Base-by-base conservation (phyloP, 2,888 invertebrate genomes). In the Troides helena region DNA sequence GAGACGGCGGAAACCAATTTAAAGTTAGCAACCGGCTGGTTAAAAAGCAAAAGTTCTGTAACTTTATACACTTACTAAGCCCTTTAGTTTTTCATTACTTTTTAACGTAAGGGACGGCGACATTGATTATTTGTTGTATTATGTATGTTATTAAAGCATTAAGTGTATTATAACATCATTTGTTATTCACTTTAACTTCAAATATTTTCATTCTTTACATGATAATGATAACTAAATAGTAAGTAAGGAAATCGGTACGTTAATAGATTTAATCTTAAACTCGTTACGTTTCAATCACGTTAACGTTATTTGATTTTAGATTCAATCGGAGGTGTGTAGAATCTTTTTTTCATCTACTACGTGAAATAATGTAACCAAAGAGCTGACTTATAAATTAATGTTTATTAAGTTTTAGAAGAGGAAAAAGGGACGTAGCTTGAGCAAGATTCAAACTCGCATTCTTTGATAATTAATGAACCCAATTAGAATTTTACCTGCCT, bases 41-140 rank as follows among this genome's bases (percentile, higher is more conserved):
- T 90, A 88, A 88, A 89, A 90, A 87, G 87, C 87, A 86, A 89
- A 89, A 89, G 85, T 88, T 88, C 80, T 81, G 80, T 87, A 87
- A 88, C 84, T 87, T 85, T 77, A 79, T 75, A 80, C 82, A 80
- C 81, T 46, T 74, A 82, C 75, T 78, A 79, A 73, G 82, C 81
- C 83, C 81, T 86, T 86, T 86, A 83, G 87, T 85, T 87, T 86
- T 87, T 84, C 85, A 53, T 85, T 86, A 84, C 86, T 89, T 87
- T 87, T 85, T 82, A 83, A 79, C 81, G 79, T 53, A 53, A 53
- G 53, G 5, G 18, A 53, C 8, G 2, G n/a, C 6, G 6, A 53
- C 18, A 18, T 53, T 6, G n/a, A n/a, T 53, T 53, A 53, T n/a
- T n/a, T 7, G 5, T 53, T 18, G 5, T 6, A 18, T 17, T 50